Base-by-base conservation (phyloP, 2,113 vertebrate species). In the Psophia crepitans region DNA sequence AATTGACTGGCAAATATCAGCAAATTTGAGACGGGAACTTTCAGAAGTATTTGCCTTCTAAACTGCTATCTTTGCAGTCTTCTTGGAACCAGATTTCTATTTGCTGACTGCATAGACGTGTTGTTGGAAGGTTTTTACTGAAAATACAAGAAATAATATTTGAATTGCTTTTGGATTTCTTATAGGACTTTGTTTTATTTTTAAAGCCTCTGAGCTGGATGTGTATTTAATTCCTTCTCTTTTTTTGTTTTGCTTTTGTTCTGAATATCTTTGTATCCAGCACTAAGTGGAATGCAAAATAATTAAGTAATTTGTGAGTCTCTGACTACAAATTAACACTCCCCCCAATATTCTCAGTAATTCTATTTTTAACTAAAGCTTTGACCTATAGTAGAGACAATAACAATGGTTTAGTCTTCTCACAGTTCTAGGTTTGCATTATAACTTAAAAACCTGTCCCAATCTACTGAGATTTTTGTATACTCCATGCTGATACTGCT, bases 1-100 rank as follows among this genome's bases (percentile, higher is more conserved):
- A 91, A 70, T 46, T 96, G 78, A 90, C 58, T 69, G 90, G 22
- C 70, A 90, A 17, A 48, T 95, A 57, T 91, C 91, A 95, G 66
- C n/a, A 91, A 83, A 80, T 19, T 76, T 22, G 41, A 91, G 26
- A 70, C 51, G 61, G 10, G 63, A 80, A 77, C 57, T 73, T 90
- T 83, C 41, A 66, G 74, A 91, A 73, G 23, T 61, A 57, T 90
- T 88, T 93, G 53, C 51, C 33, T 93, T 93, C 74, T 85, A 44
- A 87, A 73, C 39, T 73, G 57, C 66, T 85, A 5, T 83, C 11
- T 35, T 39, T 87, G 51, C 33, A 92, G 76, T 48, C 73, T 65
- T 89, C 69, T 81, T 81, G 73, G 39, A 81, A 88, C 27, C 32
- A 75, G 60, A 48, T 71, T 89, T 94, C 43, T 87, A 27, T 92